These are phyloP conservation scores for Piezodorus guildinii DNA, from an alignment of 1,140 invertebrate genomes.

Conservation along the genomic window DNA sequence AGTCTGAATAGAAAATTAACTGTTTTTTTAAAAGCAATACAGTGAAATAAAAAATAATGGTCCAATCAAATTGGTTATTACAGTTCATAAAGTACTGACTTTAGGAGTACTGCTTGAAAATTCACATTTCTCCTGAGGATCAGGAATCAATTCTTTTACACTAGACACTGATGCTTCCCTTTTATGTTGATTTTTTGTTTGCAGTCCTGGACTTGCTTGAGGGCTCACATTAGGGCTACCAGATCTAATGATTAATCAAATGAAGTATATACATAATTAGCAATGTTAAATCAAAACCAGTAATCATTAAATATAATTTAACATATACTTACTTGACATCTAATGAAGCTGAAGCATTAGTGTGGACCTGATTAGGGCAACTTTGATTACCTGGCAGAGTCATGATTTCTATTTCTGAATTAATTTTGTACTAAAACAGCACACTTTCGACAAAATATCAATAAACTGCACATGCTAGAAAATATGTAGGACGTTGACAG, in stretches of 20 bases:
- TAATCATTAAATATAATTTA: background rate
- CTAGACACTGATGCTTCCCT: constrained; percentile 14
- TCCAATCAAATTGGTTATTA: constrained; percentile 3
- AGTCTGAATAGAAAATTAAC: background rate
- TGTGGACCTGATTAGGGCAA: constrained; percentile 16
- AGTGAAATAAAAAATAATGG: background rate
- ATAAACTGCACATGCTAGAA: background rate
- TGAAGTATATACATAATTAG: background rate
- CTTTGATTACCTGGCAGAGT: constrained; percentile 18
- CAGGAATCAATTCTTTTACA: background rate
- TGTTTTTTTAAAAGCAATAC: background rate
- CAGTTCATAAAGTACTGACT: background rate
- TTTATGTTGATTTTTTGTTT: constrained; percentile 17
- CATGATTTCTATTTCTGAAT: background rate
- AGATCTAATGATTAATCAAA: background rate
- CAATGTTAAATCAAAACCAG: background rate
- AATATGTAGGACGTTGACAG: background rate
- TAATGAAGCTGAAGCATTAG: constrained; percentile 13
- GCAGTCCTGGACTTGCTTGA: constrained; percentile 17
- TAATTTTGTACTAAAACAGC: background rate
- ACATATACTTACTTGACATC: constrained; percentile 18
- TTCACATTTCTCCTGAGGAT: constrained; percentile 4
- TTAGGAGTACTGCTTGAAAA: background rate
- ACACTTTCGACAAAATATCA: background rate
- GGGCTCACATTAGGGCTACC: constrained; percentile 18